These are phyloP conservation scores for Montipora cactus DNA, from an alignment of 64 coral and sea anemone genomes.

Conservation along the genomic window DNA sequence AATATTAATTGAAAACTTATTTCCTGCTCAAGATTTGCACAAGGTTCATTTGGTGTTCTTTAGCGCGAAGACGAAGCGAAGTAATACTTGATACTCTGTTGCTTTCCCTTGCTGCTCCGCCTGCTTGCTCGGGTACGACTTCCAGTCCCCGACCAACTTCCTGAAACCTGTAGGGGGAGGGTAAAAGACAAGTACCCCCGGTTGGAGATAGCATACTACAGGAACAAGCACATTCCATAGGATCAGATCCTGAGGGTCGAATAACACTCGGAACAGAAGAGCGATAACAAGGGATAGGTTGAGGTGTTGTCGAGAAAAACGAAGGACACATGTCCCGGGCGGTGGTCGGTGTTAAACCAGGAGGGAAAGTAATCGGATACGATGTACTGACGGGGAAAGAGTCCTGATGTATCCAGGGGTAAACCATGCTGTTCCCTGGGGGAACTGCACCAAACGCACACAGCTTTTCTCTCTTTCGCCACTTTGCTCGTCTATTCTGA, in stretches of 20 bases:
- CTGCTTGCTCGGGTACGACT: slow-evolving; percentile 47
- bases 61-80: slow-evolving; percentile 81
- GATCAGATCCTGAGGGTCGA: background rate
- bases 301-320: background rate
- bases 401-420: slow-evolving; percentile 87
- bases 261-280: slow-evolving; percentile 7
- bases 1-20: background rate
- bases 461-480: slow-evolving; percentile 97
- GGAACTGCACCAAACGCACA: slow-evolving; percentile 85
- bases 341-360: background rate
- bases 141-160: slow-evolving; percentile 53
- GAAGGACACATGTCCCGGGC: slow-evolving; percentile 52
- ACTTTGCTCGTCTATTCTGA: slow-evolving; percentile 98
- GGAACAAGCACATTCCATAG: slow-evolving; percentile 28
- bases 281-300: slow-evolving; percentile 6
- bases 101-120: slow-evolving; percentile 62
- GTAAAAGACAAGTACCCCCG: slow-evolving; percentile 64
- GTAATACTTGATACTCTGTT: slow-evolving; percentile 82
- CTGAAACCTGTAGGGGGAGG: slow-evolving; percentile 59
- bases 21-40: slow-evolving; percentile 63
- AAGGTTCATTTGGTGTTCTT: slow-evolving; percentile 88
- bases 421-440: slow-evolving; percentile 70
- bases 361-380: slow-evolving; percentile 33
- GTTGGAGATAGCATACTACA: slow-evolving; percentile 29
- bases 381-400: slow-evolving; percentile 27